Conservation (phyloP, 2,888 invertebrate genomes). For the Alloplasta piceator region DNA sequence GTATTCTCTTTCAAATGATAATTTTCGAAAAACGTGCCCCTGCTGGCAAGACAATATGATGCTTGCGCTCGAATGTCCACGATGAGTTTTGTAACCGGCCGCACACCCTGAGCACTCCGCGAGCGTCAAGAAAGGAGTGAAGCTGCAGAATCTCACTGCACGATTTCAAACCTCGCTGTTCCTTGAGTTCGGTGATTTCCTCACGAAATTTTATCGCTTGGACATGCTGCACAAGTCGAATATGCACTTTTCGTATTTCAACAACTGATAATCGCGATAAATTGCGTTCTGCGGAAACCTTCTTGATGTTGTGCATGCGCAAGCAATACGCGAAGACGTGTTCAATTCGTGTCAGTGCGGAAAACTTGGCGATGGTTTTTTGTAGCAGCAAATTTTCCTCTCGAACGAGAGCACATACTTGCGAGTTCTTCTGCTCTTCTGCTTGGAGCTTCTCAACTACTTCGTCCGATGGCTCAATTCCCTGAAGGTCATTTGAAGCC, state of each 20-base stretch:
- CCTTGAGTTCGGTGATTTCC: constrained; percentile 31
- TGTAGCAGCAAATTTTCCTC: neutral
- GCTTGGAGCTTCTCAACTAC: neutral
- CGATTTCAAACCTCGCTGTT: constrained; percentile 1
- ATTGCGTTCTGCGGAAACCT: neutral
- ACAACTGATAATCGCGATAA: neutral
- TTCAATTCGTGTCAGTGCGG: constrained; percentile 12
- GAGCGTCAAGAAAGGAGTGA: constrained; percentile 45
- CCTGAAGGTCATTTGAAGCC: no score
- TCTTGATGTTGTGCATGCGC: constrained; percentile 35
- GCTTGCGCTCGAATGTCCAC: constrained; percentile 30
- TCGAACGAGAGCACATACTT: neutral
- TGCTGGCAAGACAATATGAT: constrained; percentile 46
- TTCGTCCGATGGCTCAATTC: neutral
- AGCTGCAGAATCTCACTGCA: constrained; percentile 42
- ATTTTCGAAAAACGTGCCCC: constrained; percentile 35
- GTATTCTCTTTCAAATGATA: neutral
- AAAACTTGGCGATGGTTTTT: neutral
- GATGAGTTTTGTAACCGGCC: constrained; percentile 49
- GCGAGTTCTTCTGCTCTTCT: neutral
- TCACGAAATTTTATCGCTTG: constrained; percentile 30
- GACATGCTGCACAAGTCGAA: constrained; percentile 3
- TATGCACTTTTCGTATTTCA: constrained; percentile 34
- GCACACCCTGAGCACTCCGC: constrained; percentile 60
- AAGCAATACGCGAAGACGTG: constrained; percentile 47